Evolutionary conservation across 2,113 vertebrate species (phyloP).

Genomic region (Vulpes ferrilata): DNA sequence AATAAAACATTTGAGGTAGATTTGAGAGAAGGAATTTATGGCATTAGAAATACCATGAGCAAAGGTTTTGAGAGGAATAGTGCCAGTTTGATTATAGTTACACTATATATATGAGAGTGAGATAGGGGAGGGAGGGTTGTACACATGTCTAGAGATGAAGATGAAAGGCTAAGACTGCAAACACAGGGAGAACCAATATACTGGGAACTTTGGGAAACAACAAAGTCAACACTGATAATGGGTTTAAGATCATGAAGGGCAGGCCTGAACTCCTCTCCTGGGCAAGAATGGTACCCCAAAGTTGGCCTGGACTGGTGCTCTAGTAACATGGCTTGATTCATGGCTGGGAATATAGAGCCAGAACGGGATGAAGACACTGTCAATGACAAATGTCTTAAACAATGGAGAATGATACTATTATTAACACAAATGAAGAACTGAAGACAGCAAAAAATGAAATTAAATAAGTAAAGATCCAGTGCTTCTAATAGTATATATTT

Average conservation of each 20-base stretch:
- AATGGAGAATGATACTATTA: background rate
- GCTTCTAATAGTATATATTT: background rate
- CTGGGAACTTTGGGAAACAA: background rate
- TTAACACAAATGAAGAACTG: background rate
- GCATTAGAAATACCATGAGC: background rate
- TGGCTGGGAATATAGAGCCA: background rate
- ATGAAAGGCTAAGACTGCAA: background rate
- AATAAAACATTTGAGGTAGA: background rate
- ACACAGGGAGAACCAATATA: background rate
- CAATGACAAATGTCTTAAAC: background rate
- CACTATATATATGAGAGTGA: background rate
- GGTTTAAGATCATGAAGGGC: background rate
- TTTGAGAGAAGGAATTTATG: background rate
- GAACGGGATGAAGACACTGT: background rate
- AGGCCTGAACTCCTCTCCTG: background rate
- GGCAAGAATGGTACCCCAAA: background rate
- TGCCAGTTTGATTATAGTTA: background rate
- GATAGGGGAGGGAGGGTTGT: fast-evolving
- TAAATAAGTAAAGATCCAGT: background rate
- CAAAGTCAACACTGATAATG: background rate
- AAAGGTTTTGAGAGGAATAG: background rate
- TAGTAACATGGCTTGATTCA: background rate
- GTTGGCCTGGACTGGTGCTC: background rate
- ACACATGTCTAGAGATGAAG: background rate
- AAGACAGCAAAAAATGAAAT: slow-evolving; percentile 9